A percentile compares a stretch with the other conserved stretches of the same genome.
phyloP scores from a whole-genome alignment of 1,140 invertebrate genomes.

The Hirudo medicinalis region DNA sequence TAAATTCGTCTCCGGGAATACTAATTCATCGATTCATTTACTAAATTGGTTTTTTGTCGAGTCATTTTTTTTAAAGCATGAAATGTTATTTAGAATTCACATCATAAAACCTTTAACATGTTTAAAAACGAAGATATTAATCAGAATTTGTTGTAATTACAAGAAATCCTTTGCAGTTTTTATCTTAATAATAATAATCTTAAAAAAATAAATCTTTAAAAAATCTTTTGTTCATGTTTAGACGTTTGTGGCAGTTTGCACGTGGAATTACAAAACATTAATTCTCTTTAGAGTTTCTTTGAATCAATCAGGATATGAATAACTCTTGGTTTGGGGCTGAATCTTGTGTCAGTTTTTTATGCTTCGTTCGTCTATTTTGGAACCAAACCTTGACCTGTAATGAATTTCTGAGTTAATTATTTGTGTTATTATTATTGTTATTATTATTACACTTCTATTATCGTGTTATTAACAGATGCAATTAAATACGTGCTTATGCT shows the following conservation, averaged over 20 bases:
- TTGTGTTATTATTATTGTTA: neutral
- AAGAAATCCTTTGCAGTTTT: neutral
- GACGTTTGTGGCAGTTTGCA: neutral
- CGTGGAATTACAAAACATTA: neutral
- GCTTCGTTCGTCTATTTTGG: constrained; percentile 91
- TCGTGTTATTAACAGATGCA: neutral
- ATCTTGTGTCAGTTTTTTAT: constrained; percentile 50
- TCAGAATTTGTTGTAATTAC: neutral
- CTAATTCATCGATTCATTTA: too few relatives aligned
- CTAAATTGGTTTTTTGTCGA: too few relatives aligned
- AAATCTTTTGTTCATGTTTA: too few relatives aligned
- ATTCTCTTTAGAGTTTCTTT: neutral
- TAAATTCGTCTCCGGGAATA: too few relatives aligned
- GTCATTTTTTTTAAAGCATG: too few relatives aligned
- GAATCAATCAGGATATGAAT: neutral
- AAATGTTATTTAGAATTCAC: too few relatives aligned
- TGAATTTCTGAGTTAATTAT: constrained; percentile 16
- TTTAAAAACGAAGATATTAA: neutral
- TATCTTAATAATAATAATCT: too few relatives aligned
- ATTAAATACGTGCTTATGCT: neutral
- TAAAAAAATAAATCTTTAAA: too few relatives aligned
- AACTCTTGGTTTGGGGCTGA: neutral
- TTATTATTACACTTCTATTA: constrained; percentile 1
- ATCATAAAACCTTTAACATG: neutral
- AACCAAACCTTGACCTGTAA: constrained; percentile 97